phyloP scores from a whole-genome alignment of 2,888 invertebrate species.

The Noctua fimbriata region DNA sequence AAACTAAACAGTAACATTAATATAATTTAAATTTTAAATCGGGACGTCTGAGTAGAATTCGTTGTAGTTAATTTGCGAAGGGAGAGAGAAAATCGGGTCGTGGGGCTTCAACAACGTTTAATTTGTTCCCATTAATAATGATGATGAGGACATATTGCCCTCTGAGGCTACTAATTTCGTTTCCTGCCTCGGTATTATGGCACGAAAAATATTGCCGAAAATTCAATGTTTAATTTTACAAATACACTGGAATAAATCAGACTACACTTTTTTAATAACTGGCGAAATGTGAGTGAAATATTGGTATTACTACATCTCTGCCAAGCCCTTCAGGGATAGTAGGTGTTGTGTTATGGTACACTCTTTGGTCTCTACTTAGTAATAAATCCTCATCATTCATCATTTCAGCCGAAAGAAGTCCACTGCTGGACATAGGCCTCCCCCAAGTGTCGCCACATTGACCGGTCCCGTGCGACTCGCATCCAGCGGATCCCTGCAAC shows the following conservation, averaged over 20 bases:
- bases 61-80: conserved; percentile 85
- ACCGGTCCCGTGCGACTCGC: no score
- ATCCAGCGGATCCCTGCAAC: no score
- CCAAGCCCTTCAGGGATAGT: background rate
- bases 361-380: background rate
- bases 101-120: conserved; percentile 83
- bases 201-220: conserved; percentile 25
- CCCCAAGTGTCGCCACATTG: no score
- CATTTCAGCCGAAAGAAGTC: no score
- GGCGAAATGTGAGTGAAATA: background rate
- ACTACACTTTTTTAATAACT: background rate
- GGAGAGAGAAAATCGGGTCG: conserved; percentile 83
- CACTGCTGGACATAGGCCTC: no score
- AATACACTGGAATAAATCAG: conserved; percentile 13
- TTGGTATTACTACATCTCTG: background rate
- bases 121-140: conserved; percentile 87
- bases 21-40: conserved; percentile 76
- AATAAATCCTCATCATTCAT: no score
- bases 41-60: conserved; percentile 82
- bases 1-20: conserved; percentile 54
- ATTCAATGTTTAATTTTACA: conserved; percentile 31
- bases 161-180: conserved; percentile 67
- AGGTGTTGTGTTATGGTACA: background rate
- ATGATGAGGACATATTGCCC: conserved; percentile 82
- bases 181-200: conserved; percentile 55